Evolutionary conservation across 2,888 invertebrate genomes (phyloP), one percentile per base, ranked within the genome.

Genomic region (Macrosoma leucophasiata): DNA sequence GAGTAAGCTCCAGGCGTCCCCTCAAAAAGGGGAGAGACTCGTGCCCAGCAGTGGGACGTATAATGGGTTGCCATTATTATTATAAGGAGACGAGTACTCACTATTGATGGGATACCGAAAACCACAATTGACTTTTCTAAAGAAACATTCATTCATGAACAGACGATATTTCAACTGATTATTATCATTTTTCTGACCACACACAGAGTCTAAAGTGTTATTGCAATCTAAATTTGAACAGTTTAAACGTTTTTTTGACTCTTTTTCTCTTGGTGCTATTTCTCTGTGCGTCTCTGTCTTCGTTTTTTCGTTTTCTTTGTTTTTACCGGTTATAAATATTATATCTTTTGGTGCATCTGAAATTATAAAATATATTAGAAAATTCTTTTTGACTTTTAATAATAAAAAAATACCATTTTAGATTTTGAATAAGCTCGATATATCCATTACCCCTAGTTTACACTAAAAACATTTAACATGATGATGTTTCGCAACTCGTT

Each of bases 111-210:
- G 56, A 39, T 69, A 57, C 18, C 47, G 67, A 22, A 82, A 76
- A 0, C 47, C 64, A 22, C 82, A 82, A 11, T 81, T 82, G 0
- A 82, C 82, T 44, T 78, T 81, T 8, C 69, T 58, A 4, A 69
- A 79, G 18, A 50, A 81, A 23, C 82, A 82, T 1, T 75, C 69
- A 5, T 82, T 82, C 19, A 70, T 28, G 33, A 82, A 82, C 5
- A 77, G 9, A 27, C 82, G 59, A 23, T 67, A 67, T 32, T 46
- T 63, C 52, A 55, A 55, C 1, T 50, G 44, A 0, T 50, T 56
- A 15, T 62, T 52, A 0, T 73, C 62, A 0, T 57, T 27, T 46
- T 68, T 76, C 0, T 50, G 61, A 0, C 77, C 82, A 21, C 82
- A 82, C 0, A 78, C 34, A 0, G 74, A 57, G 0, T 52, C 35